phyloP scores from a whole-genome alignment of 2,888 invertebrate species.

The Drosophila borborema region DNA sequence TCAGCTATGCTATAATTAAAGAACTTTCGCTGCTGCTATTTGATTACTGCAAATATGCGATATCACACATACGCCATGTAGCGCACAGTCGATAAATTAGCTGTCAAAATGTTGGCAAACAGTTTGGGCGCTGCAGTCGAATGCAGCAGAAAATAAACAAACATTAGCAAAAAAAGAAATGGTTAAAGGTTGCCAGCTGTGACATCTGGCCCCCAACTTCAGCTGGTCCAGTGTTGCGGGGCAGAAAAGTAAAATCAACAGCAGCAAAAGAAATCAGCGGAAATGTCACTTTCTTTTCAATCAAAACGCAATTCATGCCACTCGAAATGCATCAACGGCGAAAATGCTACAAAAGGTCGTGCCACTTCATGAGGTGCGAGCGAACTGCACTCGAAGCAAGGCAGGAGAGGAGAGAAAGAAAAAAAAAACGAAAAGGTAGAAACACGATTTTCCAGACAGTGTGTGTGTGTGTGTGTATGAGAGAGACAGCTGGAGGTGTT shows the following conservation, averaged over 20 bases:
- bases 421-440: constrained; percentile 59
- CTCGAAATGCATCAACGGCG: constrained; percentile 60
- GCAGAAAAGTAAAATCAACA: constrained; percentile 54
- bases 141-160: constrained; percentile 35
- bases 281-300: constrained; percentile 82
- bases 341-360: constrained; percentile 55
- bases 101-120: constrained; percentile 46
- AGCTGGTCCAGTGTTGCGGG: background rate
- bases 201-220: background rate
- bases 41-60: constrained; percentile 3
- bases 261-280: constrained; percentile 71
- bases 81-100: constrained; percentile 41
- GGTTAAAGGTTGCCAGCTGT: constrained; percentile 6
- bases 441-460: constrained; percentile 71
- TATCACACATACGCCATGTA: constrained; percentile 17
- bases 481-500: background rate
- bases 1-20: background rate
- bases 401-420: constrained; percentile 13
- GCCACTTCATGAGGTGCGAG: constrained; percentile 53
- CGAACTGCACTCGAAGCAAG: constrained; percentile 37
- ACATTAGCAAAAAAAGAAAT: constrained; percentile 30
- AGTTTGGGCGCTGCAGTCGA: constrained; percentile 20
- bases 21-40: constrained; percentile 19
- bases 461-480: constrained; percentile 21
- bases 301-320: constrained; percentile 80